Evolutionary conservation across 1,140 invertebrate genomes (phyloP).

Genomic region (Leptinotarsa defecta): DNA sequence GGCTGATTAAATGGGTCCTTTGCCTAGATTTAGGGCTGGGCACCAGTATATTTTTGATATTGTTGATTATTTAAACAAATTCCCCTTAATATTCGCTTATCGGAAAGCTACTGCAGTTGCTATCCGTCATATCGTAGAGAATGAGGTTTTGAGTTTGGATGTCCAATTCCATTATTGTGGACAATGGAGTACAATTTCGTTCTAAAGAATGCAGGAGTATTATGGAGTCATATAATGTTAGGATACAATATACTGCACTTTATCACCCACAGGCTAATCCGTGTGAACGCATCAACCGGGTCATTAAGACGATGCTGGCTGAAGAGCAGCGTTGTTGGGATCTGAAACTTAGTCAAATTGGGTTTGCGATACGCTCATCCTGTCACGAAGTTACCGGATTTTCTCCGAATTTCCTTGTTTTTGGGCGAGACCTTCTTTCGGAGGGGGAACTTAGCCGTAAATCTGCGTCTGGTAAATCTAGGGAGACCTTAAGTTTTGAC

Average conservation of each 20-base stretch:
- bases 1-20: slow-evolving; percentile 47
- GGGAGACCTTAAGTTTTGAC: neutral
- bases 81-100: neutral
- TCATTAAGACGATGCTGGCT: slow-evolving; percentile 38
- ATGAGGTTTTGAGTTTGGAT: slow-evolving; percentile 26
- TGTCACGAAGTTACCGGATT: neutral
- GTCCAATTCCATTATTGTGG: slow-evolving; percentile 16
- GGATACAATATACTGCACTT: slow-evolving; percentile 23
- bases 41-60: slow-evolving; percentile 5
- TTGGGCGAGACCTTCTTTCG: slow-evolving; percentile 13
- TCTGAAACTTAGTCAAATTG: slow-evolving; percentile 5
- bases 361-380: slow-evolving; percentile 12
- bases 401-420: slow-evolving; percentile 17
- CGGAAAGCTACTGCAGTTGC: neutral
- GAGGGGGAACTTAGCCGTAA: neutral
- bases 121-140: slow-evolving; percentile 15
- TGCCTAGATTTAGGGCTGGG: slow-evolving; percentile 10
- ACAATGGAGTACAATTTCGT: neutral
- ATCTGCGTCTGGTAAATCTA: neutral
- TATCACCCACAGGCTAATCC: slow-evolving; percentile 27
- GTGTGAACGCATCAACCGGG: slow-evolving; percentile 46
- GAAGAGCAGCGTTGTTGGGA: slow-evolving; percentile 36
- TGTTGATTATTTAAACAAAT: neutral
- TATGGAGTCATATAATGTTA: slow-evolving; percentile 4
- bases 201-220: slow-evolving; percentile 18